Evolutionary conservation across 2,888 invertebrate species (phyloP), one percentile per base, ranked within the genome.

Genomic region (Eupithecia insigniata): DNA sequence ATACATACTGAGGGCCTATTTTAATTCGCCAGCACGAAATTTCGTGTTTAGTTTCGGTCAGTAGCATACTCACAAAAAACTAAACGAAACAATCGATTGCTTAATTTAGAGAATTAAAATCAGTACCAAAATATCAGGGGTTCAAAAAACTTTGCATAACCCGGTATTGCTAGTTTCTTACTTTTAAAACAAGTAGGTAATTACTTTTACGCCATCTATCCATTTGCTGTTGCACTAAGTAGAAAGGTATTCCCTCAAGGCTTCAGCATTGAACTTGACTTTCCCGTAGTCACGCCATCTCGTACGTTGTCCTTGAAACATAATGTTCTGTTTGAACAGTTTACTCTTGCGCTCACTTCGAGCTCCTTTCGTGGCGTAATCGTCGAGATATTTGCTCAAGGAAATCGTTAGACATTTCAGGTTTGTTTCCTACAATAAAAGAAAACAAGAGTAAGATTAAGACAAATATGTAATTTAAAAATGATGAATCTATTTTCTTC

Each of bases 171-270:
- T 18, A 18, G 5, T 43, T 39, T 39, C n/a, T 46, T 46, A 46
- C n/a, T n/a, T 2, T n/a, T 46, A 1, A n/a, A 46, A 26, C 55
- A 3, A 62, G 34, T 10, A 3, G 34, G 34, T 10, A 1, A n/a
- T 16, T 6, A 64, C 6, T 26, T 22, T 64, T 84, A 64, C 82
- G 89, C 87, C 92, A 92, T 89, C 92, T 92, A 61, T 81, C 3
- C 0, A 4, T 30, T 67, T 2, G 58, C 16, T 28, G 8, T 51
- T 8, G 73, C 85, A 90, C 85, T 77, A 84, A 73, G 66, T 64
- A 26, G 58, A 74, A 70, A 68, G 68, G 69, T 43, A 5, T 22
- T 26, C 16, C 28, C 18, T 32, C 51, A 66, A 51, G 66, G 64
- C 58, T 36, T 26, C 58, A 51, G n/a, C 83, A 84, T 83, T 89